Evolutionary conservation across 1,140 invertebrate species (phyloP).

Genomic region (Orussus abietinus): DNA sequence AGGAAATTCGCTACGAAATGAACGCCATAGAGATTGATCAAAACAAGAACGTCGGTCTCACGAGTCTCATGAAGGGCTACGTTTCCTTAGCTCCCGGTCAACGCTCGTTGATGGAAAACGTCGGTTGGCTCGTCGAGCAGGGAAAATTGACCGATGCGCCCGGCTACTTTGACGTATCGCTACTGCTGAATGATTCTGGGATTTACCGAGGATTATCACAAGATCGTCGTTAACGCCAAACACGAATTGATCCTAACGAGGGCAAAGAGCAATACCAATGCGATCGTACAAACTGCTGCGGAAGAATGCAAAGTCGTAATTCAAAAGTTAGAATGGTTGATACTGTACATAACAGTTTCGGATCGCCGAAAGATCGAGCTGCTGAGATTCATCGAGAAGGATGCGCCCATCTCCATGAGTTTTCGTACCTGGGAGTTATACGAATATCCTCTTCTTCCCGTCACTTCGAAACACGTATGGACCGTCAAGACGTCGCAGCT

Average conservation of each 20-base stretch:
- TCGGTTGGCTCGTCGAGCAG: constrained; percentile 26
- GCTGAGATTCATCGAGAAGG: constrained; percentile 23
- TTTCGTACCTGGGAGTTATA: constrained; percentile 39
- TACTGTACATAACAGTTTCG: constrained; percentile 23
- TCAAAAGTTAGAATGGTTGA: constrained; percentile 19
- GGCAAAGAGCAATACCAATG: constrained; percentile 27
- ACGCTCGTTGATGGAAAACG: constrained; percentile 23
- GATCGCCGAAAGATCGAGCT: constrained; percentile 23
- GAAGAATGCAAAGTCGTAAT: constrained; percentile 19
- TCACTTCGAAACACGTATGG: constrained; percentile 23
- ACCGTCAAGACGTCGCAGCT: constrained; percentile 21
- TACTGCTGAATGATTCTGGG: constrained; percentile 45
- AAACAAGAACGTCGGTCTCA: constrained; percentile 40
- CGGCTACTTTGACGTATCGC: constrained; percentile 36
- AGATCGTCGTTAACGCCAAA: constrained; percentile 46
- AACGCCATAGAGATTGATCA: constrained; percentile 47
- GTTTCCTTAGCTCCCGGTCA: constrained; percentile 25
- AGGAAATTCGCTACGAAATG: constrained; percentile 49
- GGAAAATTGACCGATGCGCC: constrained; percentile 12
- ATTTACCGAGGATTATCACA: constrained; percentile 50
- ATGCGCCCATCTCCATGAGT: constrained; percentile 25
- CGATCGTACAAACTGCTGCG: constrained; percentile 7
- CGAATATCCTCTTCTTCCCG: constrained; percentile 32
- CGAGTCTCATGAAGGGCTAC: constrained; percentile 42
- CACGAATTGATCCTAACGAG: constrained; percentile 48